phyloP scores from a whole-genome alignment of 2,888 invertebrate genomes.

The Phytoseiulus persimilis region DNA sequence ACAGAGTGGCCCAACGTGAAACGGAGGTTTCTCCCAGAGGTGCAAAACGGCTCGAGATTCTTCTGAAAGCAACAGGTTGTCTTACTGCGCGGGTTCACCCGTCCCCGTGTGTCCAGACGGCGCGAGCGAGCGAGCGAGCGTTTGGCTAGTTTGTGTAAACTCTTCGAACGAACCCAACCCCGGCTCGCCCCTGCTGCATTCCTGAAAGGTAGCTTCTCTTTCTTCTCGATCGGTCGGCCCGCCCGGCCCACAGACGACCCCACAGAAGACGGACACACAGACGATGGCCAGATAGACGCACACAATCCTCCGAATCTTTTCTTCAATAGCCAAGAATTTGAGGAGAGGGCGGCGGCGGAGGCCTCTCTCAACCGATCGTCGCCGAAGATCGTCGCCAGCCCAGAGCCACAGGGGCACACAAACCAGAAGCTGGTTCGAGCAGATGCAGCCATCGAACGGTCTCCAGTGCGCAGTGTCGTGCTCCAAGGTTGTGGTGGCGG shows the following conservation, averaged over 20 bases:
- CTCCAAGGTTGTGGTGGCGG: not conserved
- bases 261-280: not conserved
- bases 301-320: not conserved
- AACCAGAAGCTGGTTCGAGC: not conserved
- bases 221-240: not conserved
- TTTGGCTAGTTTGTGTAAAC: constrained; percentile 5
- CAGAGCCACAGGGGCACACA: not conserved
- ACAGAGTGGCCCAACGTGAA: not conserved
- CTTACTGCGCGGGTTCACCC: not conserved
- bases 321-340: not conserved
- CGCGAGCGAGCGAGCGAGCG: not conserved
- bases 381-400: not conserved
- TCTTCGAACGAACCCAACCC: not conserved
- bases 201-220: not conserved
- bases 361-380: not conserved
- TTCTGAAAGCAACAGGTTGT: constrained; percentile 5
- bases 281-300: not conserved
- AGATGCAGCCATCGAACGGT: not conserved
- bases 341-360: constrained; percentile 5
- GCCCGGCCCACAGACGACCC: not conserved
- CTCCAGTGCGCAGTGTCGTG: not conserved
- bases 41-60: not conserved
- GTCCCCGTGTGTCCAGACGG: not conserved
- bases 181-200: constrained; percentile 5
- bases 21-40: not conserved